phyloP scores from a whole-genome alignment of 2,888 invertebrate genomes.

The Lithodes maja region DNA sequence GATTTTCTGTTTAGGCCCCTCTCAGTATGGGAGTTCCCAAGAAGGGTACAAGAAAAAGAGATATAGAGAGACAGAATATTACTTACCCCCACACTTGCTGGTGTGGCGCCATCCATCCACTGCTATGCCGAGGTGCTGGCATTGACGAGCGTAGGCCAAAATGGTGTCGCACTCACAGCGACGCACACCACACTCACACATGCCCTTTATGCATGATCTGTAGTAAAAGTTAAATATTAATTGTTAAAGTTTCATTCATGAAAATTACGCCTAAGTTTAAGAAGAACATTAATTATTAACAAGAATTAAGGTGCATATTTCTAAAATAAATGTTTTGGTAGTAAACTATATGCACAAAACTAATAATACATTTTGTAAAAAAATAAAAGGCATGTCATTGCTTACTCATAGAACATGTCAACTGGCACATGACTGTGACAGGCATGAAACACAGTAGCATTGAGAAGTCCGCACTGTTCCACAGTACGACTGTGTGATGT shows the following conservation, averaged over 20 bases:
- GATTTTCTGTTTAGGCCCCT: too few relatives aligned
- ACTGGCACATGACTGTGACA: conserved; percentile 86
- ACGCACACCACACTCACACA: conserved; percentile 87
- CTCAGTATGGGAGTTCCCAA: too few relatives aligned
- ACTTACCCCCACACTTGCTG: conserved; percentile 78
- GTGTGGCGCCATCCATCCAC: conserved; percentile 83
- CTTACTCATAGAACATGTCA: conserved; percentile 66
- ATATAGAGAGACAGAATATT: not conserved
- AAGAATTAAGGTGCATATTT: too few relatives aligned
- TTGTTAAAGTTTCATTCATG: too few relatives aligned
- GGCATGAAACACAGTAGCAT: conserved; percentile 80
- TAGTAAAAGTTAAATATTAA: not conserved
- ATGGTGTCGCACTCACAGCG: conserved; percentile 93
- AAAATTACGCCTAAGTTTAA: too few relatives aligned
- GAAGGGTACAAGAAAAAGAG: too few relatives aligned
- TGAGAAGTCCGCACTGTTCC: conserved; percentile 77
- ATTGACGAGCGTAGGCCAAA: conserved; percentile 91
- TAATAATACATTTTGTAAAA: too few relatives aligned
- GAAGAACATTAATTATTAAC: too few relatives aligned
- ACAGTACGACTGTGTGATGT: conserved; percentile 73
- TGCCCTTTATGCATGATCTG: conserved; percentile 85
- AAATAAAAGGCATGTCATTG: too few relatives aligned
- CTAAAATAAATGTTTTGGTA: too few relatives aligned
- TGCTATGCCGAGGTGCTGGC: conserved; percentile 84
- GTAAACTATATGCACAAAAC: too few relatives aligned